Evolutionary conservation across 2,113 vertebrate genomes (phyloP), one percentile per base, ranked within the genome.

Genomic region (Macrotis lagotis): DNA sequence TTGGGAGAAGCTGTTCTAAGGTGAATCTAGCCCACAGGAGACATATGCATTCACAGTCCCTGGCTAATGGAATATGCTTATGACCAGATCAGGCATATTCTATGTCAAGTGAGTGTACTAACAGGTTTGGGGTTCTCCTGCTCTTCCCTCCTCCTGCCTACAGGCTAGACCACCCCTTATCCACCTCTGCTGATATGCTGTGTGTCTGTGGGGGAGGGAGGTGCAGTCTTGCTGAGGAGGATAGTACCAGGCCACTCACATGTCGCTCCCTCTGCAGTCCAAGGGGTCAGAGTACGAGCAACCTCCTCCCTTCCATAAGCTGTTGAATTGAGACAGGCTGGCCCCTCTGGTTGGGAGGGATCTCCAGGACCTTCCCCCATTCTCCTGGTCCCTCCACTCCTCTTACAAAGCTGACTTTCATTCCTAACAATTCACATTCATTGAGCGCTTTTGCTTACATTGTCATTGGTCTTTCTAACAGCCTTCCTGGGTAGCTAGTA

Each of bases 211-310:
- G 92, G 31, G 55, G 31, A 74, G 49, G 12, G 51, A 7, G 1
- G 0, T 83, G 50, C 51, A 51, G 51, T 19, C 4, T 16, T 25
- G 88, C 90, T 24, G 44, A 90, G 53, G 49, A 49, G 31, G 89
- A 24, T n/a, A 83, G 22, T 47, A 3, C 31, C 91, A 48, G 48
- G 51, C 47, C 53, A 8, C 3, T 3, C 25, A 28, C 26, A 44
- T 94, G 52, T 96, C 52, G 95, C 14, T 31, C 96, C 92, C 95
- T 88, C 92, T 97, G 92, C 93, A 94, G 96, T 94, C 48, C 53
- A 90, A 12, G 5, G 90, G 88, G 22, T 90, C 90, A 93, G 92
- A 94, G 50, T 26, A 31, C 14, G 50, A 8, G 3, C 22, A 0
- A 12, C 49, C 3, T 1, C 48, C 37, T 83, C 3, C 55, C 25